phyloP scores from a whole-genome alignment of 2,797 vertebrate species.

The Coranthus polyacanthus region DNA sequence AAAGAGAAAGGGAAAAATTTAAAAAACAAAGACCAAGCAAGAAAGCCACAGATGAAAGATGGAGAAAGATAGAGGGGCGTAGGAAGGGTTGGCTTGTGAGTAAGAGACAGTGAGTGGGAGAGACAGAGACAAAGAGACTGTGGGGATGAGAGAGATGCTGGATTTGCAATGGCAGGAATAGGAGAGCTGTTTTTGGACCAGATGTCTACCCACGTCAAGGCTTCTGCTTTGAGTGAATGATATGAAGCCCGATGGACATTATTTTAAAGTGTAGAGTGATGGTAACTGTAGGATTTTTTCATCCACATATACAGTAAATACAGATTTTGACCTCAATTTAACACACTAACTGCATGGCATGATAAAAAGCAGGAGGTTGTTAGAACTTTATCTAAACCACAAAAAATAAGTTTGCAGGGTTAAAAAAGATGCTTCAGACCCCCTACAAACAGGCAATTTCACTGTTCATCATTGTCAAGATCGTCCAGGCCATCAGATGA shows the following conservation, averaged over 20 bases:
- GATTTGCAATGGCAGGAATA: constrained; percentile 54
- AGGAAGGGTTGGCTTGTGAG: constrained; percentile 53
- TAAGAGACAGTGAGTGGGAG: constrained; percentile 69
- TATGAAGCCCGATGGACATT: constrained; percentile 44
- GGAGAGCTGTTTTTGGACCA: constrained; percentile 28
- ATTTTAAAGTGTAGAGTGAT: constrained; percentile 17
- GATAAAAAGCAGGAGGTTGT: constrained; percentile 5
- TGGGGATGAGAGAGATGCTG: constrained; percentile 55
- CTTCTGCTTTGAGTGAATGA: constrained; percentile 49
- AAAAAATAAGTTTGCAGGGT: constrained; percentile 15
- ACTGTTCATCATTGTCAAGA: too few relatives aligned
- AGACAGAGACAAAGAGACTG: constrained; percentile 58
- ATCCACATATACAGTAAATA: too few relatives aligned
- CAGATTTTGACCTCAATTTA: not conserved
- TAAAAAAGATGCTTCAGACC: not conserved
- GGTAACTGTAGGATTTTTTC: too few relatives aligned
- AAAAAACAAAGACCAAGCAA: not conserved
- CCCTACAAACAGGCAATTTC: too few relatives aligned
- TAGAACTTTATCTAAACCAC: not conserved
- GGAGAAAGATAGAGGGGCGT: constrained; percentile 47
- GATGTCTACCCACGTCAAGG: constrained; percentile 66
- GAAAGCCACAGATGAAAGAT: constrained; percentile 28
- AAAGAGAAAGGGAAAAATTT: not conserved
- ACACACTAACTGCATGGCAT: not conserved
- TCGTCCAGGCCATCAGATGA: too few relatives aligned